Evolutionary conservation across 2,888 invertebrate genomes (phyloP).

Genomic region (Latrodectus hesperus): DNA sequence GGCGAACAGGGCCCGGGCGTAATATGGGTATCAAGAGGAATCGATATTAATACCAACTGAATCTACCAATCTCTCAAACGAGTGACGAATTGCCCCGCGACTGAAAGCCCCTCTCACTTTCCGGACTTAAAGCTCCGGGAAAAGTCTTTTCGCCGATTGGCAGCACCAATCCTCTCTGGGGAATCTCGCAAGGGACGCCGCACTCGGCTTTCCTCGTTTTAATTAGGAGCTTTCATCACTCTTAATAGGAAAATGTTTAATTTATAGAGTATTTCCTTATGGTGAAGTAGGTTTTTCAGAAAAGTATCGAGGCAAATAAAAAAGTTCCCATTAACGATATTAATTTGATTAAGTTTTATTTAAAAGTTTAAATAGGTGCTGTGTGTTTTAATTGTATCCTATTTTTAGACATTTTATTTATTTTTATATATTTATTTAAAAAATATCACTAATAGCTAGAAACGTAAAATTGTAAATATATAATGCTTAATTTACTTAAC

Average conservation of each 20-base stretch:
- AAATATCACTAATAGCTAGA: no score
- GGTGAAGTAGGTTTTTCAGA: slow-evolving; percentile 3
- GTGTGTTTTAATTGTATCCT: no score
- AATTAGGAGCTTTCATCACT: slow-evolving; percentile 39
- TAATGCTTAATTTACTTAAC: no score
- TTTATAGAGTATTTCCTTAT: slow-evolving; percentile 42
- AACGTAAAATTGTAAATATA: no score
- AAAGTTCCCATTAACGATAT: not conserved
- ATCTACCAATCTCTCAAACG: slow-evolving; percentile 21
- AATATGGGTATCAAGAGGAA: slow-evolving; percentile 10
- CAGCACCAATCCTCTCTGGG: not conserved
- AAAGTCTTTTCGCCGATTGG: slow-evolving; percentile 34
- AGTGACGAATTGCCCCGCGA: slow-evolving; percentile 28
- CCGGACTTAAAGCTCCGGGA: slow-evolving; percentile 12
- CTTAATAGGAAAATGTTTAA: slow-evolving; percentile 47
- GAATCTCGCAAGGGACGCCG: not conserved
- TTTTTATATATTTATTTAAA: no score
- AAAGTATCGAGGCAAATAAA: not conserved
- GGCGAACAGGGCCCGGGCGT: not conserved
- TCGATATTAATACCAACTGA: slow-evolving; percentile 25
- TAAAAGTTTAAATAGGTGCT: not conserved
- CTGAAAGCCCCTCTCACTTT: slow-evolving; percentile 14
- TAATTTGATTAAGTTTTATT: not conserved
- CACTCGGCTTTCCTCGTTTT: slow-evolving; percentile 28
- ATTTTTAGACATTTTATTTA: no score